Evolutionary conservation across 35 echinoderm and acorn worm species (phyloP).

Genomic region (Strongylocentrotus purpuratus): DNA sequence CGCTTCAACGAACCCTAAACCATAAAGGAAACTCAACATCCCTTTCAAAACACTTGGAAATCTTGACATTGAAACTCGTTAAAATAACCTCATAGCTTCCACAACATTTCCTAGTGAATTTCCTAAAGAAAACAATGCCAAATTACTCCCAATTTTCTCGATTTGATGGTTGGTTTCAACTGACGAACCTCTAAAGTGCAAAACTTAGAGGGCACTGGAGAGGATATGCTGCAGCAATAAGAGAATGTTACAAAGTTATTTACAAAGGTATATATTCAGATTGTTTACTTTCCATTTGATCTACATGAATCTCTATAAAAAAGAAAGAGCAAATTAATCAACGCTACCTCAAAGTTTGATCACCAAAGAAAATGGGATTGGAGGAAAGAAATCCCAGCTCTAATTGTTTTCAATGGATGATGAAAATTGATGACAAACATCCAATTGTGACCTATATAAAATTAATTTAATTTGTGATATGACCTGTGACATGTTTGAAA

Average conservation of each 20-base stretch:
- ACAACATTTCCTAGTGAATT: conserved; percentile 23
- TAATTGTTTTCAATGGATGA: no score
- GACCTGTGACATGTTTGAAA: no score
- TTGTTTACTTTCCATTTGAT: not conserved
- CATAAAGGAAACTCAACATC: not conserved
- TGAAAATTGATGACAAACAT: no score
- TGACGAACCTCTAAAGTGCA: not conserved
- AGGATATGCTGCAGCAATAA: not conserved
- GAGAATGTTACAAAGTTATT: not conserved
- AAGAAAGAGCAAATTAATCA: not conserved
- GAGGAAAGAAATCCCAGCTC: no score
- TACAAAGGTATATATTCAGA: not conserved
- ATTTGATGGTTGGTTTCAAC: not conserved
- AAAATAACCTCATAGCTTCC: not conserved
- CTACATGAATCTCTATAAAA: not conserved
- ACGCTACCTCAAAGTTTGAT: not conserved
- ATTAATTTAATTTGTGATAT: no score
- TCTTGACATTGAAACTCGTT: not conserved
- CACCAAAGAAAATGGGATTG: no score
- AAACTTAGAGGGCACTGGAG: not conserved
- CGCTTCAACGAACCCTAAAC: not conserved
- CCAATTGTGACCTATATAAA: no score
- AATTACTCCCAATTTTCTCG: conserved; percentile 27
- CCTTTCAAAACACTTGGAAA: not conserved
- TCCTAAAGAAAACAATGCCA: conserved; percentile 19